phyloP scores from a whole-genome alignment of 2,888 invertebrate species.

The Sphinx pinastri region DNA sequence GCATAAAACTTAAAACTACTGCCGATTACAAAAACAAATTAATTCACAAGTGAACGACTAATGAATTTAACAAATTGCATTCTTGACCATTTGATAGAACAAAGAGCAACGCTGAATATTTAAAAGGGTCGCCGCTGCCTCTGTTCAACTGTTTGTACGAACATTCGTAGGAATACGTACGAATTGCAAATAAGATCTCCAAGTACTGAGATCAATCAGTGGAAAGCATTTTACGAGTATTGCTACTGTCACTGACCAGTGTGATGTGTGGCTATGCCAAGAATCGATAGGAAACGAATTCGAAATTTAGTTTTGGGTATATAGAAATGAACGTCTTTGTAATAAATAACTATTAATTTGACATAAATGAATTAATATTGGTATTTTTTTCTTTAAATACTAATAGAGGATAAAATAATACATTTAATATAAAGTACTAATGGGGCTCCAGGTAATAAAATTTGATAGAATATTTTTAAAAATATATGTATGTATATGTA shows the following conservation, averaged over 20 bases:
- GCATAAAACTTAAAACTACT: no score
- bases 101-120: slow-evolving; percentile 31
- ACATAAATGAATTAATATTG: no score
- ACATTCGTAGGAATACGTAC: background rate
- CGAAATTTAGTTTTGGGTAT: no score
- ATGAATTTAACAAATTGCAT: background rate
- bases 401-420: no score
- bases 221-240: slow-evolving; percentile 10
- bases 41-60: background rate
- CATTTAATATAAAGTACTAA: no score
- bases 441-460: no score
- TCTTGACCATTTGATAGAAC: slow-evolving; percentile 26
- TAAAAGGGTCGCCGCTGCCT: slow-evolving; percentile 27
- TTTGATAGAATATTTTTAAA: no score
- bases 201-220: slow-evolving; percentile 15
- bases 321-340: no score
- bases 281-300: no score
- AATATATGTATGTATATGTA: no score
- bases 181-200: slow-evolving; percentile 13
- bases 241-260: background rate
- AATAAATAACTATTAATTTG: no score
- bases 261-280: background rate
- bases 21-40: background rate
- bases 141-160: background rate
- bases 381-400: no score